Evolutionary conservation across 2,888 invertebrate species (phyloP).

Genomic region (Gisinianus flammeolus): DNA sequence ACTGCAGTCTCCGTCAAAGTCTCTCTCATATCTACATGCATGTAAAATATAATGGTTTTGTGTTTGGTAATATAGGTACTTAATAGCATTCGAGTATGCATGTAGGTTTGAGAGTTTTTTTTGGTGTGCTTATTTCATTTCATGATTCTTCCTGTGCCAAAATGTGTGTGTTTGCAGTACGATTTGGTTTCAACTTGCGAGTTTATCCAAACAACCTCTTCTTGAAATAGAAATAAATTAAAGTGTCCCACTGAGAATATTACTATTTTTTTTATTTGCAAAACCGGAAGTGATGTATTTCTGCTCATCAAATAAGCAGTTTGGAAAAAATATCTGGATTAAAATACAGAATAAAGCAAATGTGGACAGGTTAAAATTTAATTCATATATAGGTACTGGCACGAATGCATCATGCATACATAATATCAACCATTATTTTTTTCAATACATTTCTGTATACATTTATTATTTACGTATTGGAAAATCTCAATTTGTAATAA

Average conservation of each 20-base stretch:
- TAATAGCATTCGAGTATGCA: not conserved
- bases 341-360: too few species aligned
- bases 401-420: too few species aligned
- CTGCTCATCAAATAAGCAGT: too few species aligned
- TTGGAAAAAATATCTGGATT: too few species aligned
- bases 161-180: conserved; percentile 13
- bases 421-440: too few species aligned
- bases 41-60: too few species aligned
- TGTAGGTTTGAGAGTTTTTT: conserved; percentile 14
- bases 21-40: too few species aligned
- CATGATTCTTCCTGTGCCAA: conserved; percentile 30
- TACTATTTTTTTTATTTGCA: conserved; percentile 1
- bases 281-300: conserved; percentile 1
- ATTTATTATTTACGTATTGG: too few species aligned
- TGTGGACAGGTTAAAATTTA: too few species aligned
- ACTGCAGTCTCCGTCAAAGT: not conserved
- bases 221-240: conserved; percentile 29
- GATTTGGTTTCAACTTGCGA: not conserved
- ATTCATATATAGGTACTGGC: too few species aligned
- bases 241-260: conserved; percentile 16
- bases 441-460: too few species aligned
- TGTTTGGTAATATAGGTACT: not conserved
- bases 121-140: conserved; percentile 30
- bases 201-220: conserved; percentile 27
- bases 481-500: too few species aligned